Percentiles rank a stretch among this genome's conserved stretches.
Evolutionary conservation across 2,888 invertebrate genomes (phyloP).

Genomic region (Euclidia mi): DNA sequence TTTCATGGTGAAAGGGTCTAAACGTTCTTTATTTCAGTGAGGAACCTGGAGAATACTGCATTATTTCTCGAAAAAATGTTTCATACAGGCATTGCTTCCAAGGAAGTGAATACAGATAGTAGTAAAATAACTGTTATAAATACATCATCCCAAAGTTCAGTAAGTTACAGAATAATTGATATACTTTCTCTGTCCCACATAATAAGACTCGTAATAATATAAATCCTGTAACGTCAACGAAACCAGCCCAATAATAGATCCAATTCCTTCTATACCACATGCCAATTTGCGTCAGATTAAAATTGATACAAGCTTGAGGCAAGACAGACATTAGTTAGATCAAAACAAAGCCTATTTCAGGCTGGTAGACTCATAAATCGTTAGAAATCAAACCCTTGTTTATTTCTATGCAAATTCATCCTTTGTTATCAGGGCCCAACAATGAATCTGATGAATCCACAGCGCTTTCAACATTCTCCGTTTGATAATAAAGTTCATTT

Average conservation of each 20-base stretch:
- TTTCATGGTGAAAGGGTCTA: too few relatives aligned
- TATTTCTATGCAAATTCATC: conserved; percentile 82
- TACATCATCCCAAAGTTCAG: too few relatives aligned
- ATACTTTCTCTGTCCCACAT: too few relatives aligned
- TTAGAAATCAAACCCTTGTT: conserved; percentile 78
- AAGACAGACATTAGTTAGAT: conserved; percentile 72
- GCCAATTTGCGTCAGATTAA: conserved; percentile 24
- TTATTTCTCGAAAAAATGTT: too few relatives aligned
- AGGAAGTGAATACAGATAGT: too few relatives aligned
- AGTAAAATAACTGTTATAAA: too few relatives aligned
- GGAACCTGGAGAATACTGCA: too few relatives aligned
- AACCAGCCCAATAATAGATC: background rate
- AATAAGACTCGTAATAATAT: too few relatives aligned
- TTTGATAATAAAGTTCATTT: conserved; percentile 16
- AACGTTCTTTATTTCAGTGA: too few relatives aligned
- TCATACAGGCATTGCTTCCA: too few relatives aligned
- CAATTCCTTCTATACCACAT: conserved; percentile 17
- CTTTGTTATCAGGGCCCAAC: conserved; percentile 77
- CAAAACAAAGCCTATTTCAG: conserved; percentile 70
- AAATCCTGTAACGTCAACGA: too few relatives aligned
- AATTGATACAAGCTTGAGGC: conserved; percentile 50
- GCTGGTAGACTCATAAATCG: conserved; percentile 68
- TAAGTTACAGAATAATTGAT: too few relatives aligned
- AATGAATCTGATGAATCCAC: conserved; percentile 49
- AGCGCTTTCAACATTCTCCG: conserved; percentile 21